Conservation (phyloP, 2,888 invertebrate genomes). For the Prionchulus punctatus region DNA sequence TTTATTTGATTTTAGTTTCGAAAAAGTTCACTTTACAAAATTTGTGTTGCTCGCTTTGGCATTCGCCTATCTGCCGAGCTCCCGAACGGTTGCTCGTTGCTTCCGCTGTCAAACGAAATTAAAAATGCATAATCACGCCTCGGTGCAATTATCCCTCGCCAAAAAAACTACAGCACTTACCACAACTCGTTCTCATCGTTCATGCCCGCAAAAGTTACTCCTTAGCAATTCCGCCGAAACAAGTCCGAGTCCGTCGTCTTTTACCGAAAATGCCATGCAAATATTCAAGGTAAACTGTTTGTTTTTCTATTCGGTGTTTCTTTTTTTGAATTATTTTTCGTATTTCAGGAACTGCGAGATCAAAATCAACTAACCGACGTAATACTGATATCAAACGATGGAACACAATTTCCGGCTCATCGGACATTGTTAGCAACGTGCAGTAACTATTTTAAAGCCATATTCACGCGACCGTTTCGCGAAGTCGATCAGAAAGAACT, state of each 20-base stretch:
- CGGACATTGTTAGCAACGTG: conserved; percentile 6
- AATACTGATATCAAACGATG: background rate
- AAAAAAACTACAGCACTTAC: too few species aligned
- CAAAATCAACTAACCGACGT: conserved; percentile 10
- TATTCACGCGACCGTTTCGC: conserved; percentile 4
- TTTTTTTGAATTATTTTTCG: background rate
- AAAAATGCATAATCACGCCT: too few species aligned
- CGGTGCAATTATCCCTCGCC: too few species aligned
- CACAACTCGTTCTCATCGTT: too few species aligned
- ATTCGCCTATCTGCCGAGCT: too few species aligned
- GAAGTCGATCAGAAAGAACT: background rate
- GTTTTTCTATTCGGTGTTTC: background rate
- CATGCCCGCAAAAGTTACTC: too few species aligned
- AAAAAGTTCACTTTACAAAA: too few species aligned
- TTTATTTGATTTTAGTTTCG: too few species aligned
- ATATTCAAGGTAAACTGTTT: background rate
- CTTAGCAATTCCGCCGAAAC: too few species aligned
- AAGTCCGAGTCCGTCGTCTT: background rate
- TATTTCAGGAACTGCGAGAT: conserved; percentile 8
- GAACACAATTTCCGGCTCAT: conserved; percentile 9
- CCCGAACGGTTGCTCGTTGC: too few species aligned
- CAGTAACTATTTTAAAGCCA: conserved; percentile 8
- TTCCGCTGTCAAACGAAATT: too few species aligned
- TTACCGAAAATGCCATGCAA: background rate
- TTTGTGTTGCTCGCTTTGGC: too few species aligned